These are phyloP conservation scores for Orchesella cincta DNA, from an alignment of 1,140 invertebrate species.

Conservation along the genomic window DNA sequence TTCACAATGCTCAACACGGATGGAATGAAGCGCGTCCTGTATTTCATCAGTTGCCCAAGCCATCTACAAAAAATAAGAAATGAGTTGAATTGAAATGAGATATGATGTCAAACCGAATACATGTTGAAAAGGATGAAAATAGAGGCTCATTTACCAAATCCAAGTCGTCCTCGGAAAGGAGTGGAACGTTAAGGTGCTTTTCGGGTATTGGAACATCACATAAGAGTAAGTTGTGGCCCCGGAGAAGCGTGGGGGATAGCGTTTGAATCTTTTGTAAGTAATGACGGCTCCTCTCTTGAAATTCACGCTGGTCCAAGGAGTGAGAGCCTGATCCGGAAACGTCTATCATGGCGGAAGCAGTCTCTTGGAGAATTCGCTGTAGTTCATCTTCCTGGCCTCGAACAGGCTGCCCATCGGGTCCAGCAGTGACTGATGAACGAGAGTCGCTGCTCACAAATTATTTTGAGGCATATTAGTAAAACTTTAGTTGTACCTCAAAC, in stretches of 20 bases:
- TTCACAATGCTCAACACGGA: constrained; percentile 46
- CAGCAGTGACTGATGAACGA: constrained; percentile 2
- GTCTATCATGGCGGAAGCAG: constrained; percentile 51
- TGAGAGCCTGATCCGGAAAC: constrained; percentile 49
- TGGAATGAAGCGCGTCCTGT: constrained; percentile 46
- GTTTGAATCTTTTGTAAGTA: constrained; percentile 47
- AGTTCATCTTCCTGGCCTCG: constrained; percentile 50
- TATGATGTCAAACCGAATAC: background rate
- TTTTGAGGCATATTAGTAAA: background rate
- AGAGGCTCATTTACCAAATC: constrained; percentile 38
- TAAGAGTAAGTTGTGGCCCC: constrained; percentile 32
- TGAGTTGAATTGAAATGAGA: background rate
- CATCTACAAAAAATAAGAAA: constrained; percentile 44
- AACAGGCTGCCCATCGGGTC: constrained; percentile 29
- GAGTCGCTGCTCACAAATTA: constrained; percentile 41
- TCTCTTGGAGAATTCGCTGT: constrained; percentile 50
- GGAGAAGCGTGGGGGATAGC: constrained; percentile 40
- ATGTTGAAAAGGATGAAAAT: background rate
- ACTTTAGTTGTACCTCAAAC: too few species aligned
- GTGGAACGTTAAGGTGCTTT: constrained; percentile 41
- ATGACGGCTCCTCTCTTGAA: constrained; percentile 47
- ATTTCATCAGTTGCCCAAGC: constrained; percentile 48
- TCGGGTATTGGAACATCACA: constrained; percentile 49
- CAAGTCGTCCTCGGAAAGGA: constrained; percentile 46
- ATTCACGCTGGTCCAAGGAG: constrained; percentile 49